Conservation (phyloP, 2,888 invertebrate genomes). For the Tetrapedia diversipes region DNA sequence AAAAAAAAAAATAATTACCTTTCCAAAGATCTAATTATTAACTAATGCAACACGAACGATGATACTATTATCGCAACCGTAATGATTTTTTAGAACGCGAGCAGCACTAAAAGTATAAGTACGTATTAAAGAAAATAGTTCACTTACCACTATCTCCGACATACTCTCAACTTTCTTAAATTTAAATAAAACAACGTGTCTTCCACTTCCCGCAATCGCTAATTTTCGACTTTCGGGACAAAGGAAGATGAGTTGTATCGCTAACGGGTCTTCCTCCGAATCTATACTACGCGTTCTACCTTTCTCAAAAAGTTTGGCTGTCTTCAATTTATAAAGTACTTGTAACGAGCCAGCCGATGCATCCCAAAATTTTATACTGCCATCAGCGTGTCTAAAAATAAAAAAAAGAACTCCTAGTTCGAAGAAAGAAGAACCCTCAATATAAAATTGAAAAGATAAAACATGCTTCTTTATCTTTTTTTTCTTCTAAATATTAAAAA, state of each 20-base stretch:
- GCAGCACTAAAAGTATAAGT: neutral
- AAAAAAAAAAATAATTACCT: conserved; percentile 7
- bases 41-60: neutral
- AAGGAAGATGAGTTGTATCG: conserved; percentile 94
- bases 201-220: conserved; percentile 95
- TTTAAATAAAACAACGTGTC: conserved; percentile 97
- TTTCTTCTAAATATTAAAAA: too few relatives aligned
- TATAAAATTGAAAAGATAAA: too few relatives aligned
- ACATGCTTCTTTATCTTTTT: too few relatives aligned
- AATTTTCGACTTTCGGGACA: conserved; percentile 96
- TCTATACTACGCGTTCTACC: conserved; percentile 87
- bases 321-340: conserved; percentile 98
- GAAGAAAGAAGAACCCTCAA: too few relatives aligned
- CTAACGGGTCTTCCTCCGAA: conserved; percentile 93
- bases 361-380: conserved; percentile 99
- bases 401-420: too few relatives aligned
- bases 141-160: conserved; percentile 90
- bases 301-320: conserved; percentile 94
- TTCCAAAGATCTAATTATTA: neutral
- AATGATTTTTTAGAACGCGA: neutral
- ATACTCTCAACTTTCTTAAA: conserved; percentile 96
- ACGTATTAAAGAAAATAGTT: conserved; percentile 9
- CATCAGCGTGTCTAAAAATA: conserved; percentile 95
- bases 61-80: neutral
- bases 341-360: conserved; percentile 97